These are phyloP conservation scores for Meganola albula DNA, from an alignment of 2,888 invertebrate genomes.

Conservation along the genomic window DNA sequence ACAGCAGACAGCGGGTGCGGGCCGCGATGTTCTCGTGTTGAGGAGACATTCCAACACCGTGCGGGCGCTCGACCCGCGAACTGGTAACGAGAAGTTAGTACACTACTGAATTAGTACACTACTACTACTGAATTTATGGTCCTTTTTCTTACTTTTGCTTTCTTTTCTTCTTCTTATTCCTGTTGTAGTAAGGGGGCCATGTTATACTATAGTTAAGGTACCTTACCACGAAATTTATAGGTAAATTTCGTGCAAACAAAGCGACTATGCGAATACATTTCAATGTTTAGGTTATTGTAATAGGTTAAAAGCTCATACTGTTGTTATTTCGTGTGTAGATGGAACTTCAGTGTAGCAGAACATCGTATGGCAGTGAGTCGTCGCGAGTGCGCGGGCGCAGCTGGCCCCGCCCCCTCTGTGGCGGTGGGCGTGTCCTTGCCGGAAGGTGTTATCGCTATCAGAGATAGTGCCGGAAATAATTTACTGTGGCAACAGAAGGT, in stretches of 20 bases:
- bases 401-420: constrained; percentile 83
- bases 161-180: too few species aligned
- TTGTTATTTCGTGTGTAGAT: too few species aligned
- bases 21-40: constrained; percentile 82
- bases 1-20: constrained; percentile 64
- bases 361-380: constrained; percentile 83
- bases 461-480: constrained; percentile 76
- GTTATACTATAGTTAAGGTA: too few species aligned
- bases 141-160: too few species aligned
- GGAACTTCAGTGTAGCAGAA: constrained; percentile 97
- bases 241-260: too few species aligned
- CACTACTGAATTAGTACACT: too few species aligned
- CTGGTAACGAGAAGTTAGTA: constrained; percentile 88
- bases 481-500: constrained; percentile 89
- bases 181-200: too few species aligned
- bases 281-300: too few species aligned
- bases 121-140: too few species aligned
- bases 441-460: constrained; percentile 87
- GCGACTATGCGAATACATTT: too few species aligned
- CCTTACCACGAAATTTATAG: too few species aligned
- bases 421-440: constrained; percentile 86
- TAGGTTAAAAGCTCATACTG: too few species aligned
- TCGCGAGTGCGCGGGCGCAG: constrained; percentile 73
- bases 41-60: constrained; percentile 91
- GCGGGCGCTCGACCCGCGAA: constrained; percentile 91